phyloP scores from a whole-genome alignment of 2,113 vertebrate species.

The Abramis brama region DNA sequence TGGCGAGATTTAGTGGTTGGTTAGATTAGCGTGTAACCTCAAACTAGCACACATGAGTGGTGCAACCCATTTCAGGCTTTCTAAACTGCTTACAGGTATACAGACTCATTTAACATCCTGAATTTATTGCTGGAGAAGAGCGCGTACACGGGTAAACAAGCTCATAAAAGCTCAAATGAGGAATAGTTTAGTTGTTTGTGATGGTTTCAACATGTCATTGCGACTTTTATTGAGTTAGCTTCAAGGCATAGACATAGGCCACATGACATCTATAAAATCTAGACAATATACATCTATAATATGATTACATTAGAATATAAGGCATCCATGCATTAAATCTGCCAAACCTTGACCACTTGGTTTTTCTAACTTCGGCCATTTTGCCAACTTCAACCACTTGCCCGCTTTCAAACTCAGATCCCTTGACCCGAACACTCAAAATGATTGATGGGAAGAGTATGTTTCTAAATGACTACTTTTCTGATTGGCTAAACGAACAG shows the following conservation, averaged over 20 bases:
- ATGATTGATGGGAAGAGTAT: neutral
- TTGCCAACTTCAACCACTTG: neutral
- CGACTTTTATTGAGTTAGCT: neutral
- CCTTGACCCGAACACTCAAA: neutral
- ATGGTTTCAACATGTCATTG: conserved; percentile 12
- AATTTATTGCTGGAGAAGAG: neutral
- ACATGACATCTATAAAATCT: no score
- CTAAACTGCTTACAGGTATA: conserved; percentile 28
- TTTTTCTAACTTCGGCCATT: neutral
- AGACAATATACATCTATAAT: no score
- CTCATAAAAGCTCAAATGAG: conserved; percentile 22
- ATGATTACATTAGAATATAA: no score
- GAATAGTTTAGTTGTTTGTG: conserved; percentile 13
- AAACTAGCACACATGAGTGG: neutral
- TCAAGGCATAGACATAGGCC: neutral
- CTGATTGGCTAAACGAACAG: neutral
- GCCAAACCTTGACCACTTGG: neutral
- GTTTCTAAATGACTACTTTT: neutral
- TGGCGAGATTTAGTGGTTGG: conserved; percentile 11
- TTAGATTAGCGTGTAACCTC: conserved; percentile 1
- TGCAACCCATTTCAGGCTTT: conserved; percentile 4
- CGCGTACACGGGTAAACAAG: neutral
- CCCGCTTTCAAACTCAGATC: neutral
- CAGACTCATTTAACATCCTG: neutral
- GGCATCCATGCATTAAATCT: no score